Base-by-base conservation (phyloP, 2,113 vertebrate species). In the Emydura subglobosa region DNA sequence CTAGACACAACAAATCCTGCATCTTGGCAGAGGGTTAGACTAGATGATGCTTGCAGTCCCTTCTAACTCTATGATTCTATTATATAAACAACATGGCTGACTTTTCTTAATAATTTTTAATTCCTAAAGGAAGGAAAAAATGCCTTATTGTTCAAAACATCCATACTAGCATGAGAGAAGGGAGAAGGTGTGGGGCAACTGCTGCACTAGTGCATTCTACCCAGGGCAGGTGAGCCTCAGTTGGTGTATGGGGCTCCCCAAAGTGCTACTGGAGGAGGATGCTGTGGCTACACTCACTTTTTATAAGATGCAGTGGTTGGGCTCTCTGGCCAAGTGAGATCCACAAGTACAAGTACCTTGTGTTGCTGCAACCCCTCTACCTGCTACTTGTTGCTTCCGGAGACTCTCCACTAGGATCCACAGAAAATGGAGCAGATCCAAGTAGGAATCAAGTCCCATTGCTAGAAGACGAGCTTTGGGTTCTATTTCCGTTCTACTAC, bases 311-410 rank as follows among this genome's bases (percentile, higher is more conserved):
- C 21, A 39, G 19, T 42, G 68, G 68, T 42, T 42, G n/a, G 68
- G 39, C 39, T 42, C 39, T 9, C 21, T 74, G 65, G 21, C 39
- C 21, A 17, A 74, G 19, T 42, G 95, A 4, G 10, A 76, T 16
- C n/a, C 21, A 31, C 5, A n/a, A 2, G 0, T 80, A 12, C 16
- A n/a, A 3, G 0, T 82, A 12, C 21, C 11, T 31, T 31, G 3
- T 24, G 59, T 50, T 74, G 21, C 79, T 80, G 79, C 79, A 39
- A 24, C 34, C 11, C 10, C 79, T 21, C 50, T 2, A 1, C 25
- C 44, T 12, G 44, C 2, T 19, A 7, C 0, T 0, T 0, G 0
- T 2, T 7, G 5, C 17, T 85, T 65, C 19, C 9, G 39, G 24
- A 10, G 27, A 12, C 12, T n/a, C 93, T 44, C 27, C 2, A 39